phyloP scores from a whole-genome alignment of 2,113 vertebrate genomes.

The Tychaedon coryphoeus region DNA sequence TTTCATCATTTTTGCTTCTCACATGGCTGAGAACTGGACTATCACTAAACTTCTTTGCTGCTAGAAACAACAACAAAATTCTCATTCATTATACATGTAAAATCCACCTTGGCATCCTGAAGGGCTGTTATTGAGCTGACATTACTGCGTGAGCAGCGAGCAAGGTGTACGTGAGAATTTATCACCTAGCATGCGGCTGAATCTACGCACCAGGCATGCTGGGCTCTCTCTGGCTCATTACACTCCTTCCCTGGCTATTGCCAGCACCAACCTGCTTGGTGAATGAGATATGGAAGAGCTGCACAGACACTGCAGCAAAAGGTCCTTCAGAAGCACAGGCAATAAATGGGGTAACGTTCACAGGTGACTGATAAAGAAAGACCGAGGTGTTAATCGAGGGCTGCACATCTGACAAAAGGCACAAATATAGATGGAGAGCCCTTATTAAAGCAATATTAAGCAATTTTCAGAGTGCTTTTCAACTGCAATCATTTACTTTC shows the following conservation, averaged over 20 bases:
- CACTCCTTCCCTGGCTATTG: background rate
- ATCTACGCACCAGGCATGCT: background rate
- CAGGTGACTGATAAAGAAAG: background rate
- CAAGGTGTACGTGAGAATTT: background rate
- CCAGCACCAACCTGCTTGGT: background rate
- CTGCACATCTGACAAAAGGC: background rate
- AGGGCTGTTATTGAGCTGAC: conserved; percentile 23
- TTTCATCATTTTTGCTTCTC: conserved; percentile 36
- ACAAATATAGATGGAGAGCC: background rate
- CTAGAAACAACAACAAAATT: conserved; percentile 38
- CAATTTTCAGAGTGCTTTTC: background rate
- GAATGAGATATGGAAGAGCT: background rate
- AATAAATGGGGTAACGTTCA: background rate
- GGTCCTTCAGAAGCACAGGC: background rate
- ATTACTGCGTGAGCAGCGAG: background rate
- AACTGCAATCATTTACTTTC: background rate
- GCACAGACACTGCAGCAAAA: background rate
- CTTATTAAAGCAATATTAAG: conserved; percentile 20
- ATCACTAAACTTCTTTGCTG: background rate
- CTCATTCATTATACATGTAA: conserved; percentile 31
- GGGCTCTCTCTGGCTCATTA: conserved; percentile 10
- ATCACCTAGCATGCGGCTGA: background rate
- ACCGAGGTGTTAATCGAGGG: background rate
- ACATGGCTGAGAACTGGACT: background rate
- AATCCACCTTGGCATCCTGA: background rate